phyloP scores from a whole-genome alignment of 2,888 invertebrate species.

The Melanotus villosus region DNA sequence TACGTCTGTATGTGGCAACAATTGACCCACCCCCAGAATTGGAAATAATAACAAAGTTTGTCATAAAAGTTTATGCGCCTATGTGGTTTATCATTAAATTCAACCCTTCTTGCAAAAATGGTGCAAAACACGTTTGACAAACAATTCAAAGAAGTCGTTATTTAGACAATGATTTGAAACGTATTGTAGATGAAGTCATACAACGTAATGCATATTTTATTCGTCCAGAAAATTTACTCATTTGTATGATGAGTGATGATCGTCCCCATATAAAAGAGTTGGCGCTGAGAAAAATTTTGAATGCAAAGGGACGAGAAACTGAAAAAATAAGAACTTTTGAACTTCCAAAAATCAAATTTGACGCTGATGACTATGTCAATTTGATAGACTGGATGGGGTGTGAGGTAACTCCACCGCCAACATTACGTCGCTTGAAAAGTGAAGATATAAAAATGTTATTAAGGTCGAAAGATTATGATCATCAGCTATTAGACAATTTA shows the following conservation, averaged over 20 bases:
- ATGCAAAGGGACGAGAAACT: too few species aligned
- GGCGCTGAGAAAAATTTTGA: neutral
- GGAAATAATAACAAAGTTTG: conserved; percentile 34
- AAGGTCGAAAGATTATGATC: too few species aligned
- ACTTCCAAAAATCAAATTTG: too few species aligned
- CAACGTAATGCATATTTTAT: conserved; percentile 23
- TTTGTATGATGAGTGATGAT: neutral
- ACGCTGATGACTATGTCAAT: too few species aligned
- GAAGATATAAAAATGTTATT: too few species aligned
- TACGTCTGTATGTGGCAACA: conserved; percentile 49
- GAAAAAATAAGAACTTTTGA: too few species aligned
- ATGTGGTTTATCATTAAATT: conserved; percentile 48
- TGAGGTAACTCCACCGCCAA: too few species aligned
- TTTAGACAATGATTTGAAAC: neutral
- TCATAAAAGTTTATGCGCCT: conserved; percentile 46
- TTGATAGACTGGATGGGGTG: too few species aligned
- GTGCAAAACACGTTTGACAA: conserved; percentile 10
- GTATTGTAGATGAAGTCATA: neutral
- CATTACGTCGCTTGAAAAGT: too few species aligned
- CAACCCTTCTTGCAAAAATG: conserved; percentile 14
- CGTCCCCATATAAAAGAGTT: neutral
- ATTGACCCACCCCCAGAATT: conserved; percentile 45
- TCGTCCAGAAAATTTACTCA: conserved; percentile 3
- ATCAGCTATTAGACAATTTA: too few species aligned
- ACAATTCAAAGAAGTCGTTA: neutral